Evolutionary conservation across 2,113 vertebrate genomes (phyloP).

Genomic region (Sander lucioperca): DNA sequence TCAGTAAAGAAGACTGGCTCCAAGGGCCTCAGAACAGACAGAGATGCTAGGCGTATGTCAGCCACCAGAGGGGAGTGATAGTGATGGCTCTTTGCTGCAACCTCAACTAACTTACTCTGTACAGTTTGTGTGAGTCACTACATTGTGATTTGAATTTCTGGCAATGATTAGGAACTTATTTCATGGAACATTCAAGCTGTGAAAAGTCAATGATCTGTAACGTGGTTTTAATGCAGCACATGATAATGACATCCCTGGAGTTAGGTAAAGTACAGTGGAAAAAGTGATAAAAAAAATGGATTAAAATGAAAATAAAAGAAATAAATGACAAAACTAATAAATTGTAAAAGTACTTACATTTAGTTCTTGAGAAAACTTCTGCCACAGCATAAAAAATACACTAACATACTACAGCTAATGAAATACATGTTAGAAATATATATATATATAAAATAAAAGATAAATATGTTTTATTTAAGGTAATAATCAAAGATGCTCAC

Average conservation of each 20-base stretch:
- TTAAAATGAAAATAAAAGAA: not conserved
- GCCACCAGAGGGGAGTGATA: constrained; percentile 77
- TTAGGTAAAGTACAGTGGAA: not conserved
- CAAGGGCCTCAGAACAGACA: constrained; percentile 4
- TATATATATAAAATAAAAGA: not conserved
- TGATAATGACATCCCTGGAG: not conserved
- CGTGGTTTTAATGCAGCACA: not conserved
- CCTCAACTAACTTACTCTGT: not conserved
- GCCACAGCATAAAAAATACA: not conserved
- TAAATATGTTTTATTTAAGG: not conserved
- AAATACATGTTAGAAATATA: not conserved
- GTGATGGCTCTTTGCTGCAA: not conserved
- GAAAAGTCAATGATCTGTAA: constrained; percentile 9
- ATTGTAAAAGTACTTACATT: not conserved
- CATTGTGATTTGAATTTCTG: not conserved
- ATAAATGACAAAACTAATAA: not conserved
- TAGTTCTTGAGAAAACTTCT: not conserved
- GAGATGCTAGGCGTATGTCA: constrained; percentile 20
- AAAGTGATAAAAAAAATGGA: not conserved
- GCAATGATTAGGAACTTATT: not conserved
- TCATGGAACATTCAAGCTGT: not conserved
- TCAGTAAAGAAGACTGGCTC: constrained; percentile 41
- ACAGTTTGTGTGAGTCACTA: not conserved
- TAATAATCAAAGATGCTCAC: not conserved
- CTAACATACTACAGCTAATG: not conserved